Conservation (phyloP, 2,797 vertebrate genomes). For the Tamandua tetradactyla region DNA sequence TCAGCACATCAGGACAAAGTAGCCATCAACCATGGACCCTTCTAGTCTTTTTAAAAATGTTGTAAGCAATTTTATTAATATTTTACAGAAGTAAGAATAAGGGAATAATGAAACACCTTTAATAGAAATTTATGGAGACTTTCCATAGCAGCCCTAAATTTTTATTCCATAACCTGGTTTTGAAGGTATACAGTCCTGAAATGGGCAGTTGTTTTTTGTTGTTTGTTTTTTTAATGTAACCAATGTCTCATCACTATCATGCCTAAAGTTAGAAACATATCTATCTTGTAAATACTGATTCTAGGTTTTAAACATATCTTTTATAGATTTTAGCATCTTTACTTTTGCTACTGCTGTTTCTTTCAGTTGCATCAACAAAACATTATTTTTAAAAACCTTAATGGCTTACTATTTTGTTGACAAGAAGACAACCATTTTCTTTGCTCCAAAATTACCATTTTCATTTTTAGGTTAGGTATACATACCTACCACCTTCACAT, state of each 20-base stretch:
- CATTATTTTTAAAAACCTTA: constrained; percentile 7
- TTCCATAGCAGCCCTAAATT: not conserved
- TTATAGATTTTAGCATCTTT: not conserved
- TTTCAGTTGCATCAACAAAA: not conserved
- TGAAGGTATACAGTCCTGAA: not conserved
- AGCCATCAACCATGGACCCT: not conserved
- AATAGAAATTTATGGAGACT: not conserved
- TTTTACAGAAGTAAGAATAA: constrained; percentile 7
- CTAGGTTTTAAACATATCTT: constrained; percentile 29
- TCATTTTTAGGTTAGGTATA: constrained; percentile 29
- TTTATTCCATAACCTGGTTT: not conserved
- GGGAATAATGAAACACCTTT: not conserved
- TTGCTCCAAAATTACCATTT: constrained; percentile 8
- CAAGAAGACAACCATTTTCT: not conserved
- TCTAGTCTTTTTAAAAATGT: not conserved
- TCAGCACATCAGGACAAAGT: not conserved
- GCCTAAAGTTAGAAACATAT: not conserved
- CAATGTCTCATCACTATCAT: not conserved
- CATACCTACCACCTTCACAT: not conserved
- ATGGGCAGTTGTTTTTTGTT: not conserved
- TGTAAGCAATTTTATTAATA: constrained; percentile 2
- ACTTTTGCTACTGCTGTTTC: not conserved
- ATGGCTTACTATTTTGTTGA: not conserved
- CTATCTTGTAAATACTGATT: constrained; percentile 3
- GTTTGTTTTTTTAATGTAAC: not conserved